A percentile compares a stretch with the other conserved stretches of the same genome.
Conservation (phyloP, 1,140 invertebrate species). For the Plodia interpunctella region DNA sequence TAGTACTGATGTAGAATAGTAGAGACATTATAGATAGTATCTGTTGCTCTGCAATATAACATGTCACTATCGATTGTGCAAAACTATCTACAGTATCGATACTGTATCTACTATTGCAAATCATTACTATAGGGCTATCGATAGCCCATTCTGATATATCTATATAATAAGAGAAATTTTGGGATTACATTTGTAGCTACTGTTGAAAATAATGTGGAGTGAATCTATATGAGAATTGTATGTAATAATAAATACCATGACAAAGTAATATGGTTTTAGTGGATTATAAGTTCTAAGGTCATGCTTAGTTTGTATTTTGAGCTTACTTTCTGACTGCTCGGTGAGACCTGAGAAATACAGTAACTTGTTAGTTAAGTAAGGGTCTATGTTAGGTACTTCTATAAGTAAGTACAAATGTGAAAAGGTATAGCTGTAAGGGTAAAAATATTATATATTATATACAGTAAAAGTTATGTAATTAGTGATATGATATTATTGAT, state of each 20-base stretch:
- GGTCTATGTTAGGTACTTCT: not conserved
- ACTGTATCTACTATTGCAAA: no score
- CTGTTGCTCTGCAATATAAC: no score
- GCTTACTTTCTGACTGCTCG: conserved; percentile 71
- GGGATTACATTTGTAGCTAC: not conserved
- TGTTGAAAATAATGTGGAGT: not conserved
- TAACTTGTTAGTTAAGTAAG: conserved; percentile 23
- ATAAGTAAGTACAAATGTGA: not conserved
- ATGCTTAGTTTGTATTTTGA: conserved; percentile 47
- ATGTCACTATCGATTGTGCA: no score
- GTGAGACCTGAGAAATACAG: conserved; percentile 73
- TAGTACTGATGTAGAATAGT: no score
- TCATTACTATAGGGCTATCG: no score
- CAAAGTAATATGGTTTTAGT: conserved; percentile 3
- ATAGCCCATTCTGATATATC: not conserved
- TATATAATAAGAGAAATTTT: not conserved
- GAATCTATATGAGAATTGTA: conserved; percentile 5
- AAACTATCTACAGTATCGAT: no score
- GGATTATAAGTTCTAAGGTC: conserved; percentile 27
- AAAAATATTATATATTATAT: no score
- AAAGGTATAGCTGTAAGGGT: no score
- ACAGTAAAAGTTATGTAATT: no score
- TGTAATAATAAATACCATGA: conserved; percentile 4
- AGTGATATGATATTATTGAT: no score
- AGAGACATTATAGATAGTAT: no score